Conservation (phyloP, 30 jellyfish, hydroid and myxozoan genomes). For the Calvadosia cruxmelitensis region DNA sequence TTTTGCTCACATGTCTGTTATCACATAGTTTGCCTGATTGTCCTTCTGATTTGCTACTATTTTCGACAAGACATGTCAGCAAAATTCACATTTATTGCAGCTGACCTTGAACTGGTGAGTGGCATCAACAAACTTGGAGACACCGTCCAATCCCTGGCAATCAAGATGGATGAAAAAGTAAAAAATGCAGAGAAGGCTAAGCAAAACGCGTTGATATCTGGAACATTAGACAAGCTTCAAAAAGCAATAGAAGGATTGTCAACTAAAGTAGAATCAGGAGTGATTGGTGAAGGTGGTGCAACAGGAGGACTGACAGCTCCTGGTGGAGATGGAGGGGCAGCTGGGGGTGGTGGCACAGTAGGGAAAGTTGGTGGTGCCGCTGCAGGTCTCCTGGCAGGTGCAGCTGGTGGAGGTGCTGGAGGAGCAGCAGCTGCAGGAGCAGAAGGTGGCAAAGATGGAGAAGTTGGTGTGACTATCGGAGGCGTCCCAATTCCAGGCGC, state of each 20-base stretch:
- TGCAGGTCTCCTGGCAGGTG: constrained; percentile 1
- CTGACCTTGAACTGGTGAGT: constrained; percentile 34
- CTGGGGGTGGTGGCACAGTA: constrained; percentile 8
- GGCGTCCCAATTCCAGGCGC: constrained; percentile 25
- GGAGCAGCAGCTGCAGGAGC: constrained; percentile 4
- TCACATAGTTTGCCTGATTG: too few species aligned
- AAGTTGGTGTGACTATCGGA: constrained; percentile 13
- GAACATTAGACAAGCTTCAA: constrained; percentile 54
- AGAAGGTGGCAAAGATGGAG: background rate
- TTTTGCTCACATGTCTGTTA: too few species aligned
- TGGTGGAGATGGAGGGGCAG: background rate
- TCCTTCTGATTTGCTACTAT: too few species aligned
- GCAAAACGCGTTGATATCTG: constrained; percentile 56
- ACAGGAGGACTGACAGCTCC: background rate
- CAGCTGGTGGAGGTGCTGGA: constrained; percentile 19
- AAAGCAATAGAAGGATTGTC: constrained; percentile 56
- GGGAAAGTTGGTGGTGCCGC: constrained; percentile 16
- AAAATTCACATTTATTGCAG: too few species aligned
- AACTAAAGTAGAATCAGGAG: constrained; percentile 58
- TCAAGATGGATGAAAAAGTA: constrained; percentile 61
- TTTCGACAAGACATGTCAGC: too few species aligned
- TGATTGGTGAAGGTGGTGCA: constrained; percentile 19
- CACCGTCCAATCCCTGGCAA: constrained; percentile 64
- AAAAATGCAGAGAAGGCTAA: constrained; percentile 69
- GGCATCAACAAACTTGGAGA: constrained; percentile 67